Base-by-base conservation (phyloP, 2,797 vertebrate genomes). In the Cetoscarus ocellatus region DNA sequence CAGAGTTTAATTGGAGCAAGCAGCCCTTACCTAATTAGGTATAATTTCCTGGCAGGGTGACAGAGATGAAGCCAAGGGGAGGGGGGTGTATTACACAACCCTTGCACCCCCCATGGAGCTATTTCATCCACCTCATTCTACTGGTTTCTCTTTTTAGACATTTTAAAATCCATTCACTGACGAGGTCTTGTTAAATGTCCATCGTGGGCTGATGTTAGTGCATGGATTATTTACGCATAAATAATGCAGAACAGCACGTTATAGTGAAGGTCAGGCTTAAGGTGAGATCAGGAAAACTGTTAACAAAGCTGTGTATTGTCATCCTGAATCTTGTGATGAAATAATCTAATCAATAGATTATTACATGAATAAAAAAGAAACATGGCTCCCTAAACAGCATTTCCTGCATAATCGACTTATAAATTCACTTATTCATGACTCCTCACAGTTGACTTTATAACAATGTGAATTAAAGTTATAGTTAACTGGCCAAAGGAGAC, bases 31-130 rank as follows among this genome's bases (percentile, higher is more conserved):
- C 84, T 93, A 93, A 94, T 94, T 93, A 90, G 83, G 82, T 91
- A 90, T 91, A 90, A 94, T 94, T 93, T 94, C 89, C 90, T 94
- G 91, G 89, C 87, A 86, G 70, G 61, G 77, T 6, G 43, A 84
- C 61, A 85, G 67, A 45, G 55, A 82, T 77, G 76, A 57, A 69
- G 75, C 35, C 62, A 64, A 61, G 0, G 14, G 27, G 34, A 3
- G 34, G 17, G 17, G 17, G 45, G 49, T 17, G 70, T 38, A 62
- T 40, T 55, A 11, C 5, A 12, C 53, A 51, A 53, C 50, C 51
- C 53, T 53, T 14, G 0, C 11, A 34, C 39, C 40, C 43, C 27
- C 9, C 11, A 11, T 45, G 17, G 50, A 48, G 50, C 53, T 56
- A 52, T 52, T 70, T 35, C 45, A 10, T 35, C 40, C 49, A 39